phyloP scores from a whole-genome alignment of 2,888 invertebrate genomes.

The Argyresthia goedartella region DNA sequence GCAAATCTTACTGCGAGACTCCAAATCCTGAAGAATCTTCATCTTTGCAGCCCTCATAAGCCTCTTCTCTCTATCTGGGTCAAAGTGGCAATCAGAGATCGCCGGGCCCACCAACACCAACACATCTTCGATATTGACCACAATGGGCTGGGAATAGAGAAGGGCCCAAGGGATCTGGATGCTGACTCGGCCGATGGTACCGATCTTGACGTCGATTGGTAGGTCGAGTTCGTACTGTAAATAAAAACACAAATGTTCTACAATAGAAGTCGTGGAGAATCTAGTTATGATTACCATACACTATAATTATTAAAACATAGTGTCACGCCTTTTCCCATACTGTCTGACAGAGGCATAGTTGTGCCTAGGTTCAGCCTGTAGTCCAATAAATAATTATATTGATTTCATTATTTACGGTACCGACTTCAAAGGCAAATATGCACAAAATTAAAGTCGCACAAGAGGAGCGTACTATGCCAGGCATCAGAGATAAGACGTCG shows the following conservation, averaged over 20 bases:
- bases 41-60: conserved; percentile 57
- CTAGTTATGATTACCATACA: too few species aligned
- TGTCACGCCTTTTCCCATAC: too few species aligned
- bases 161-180: conserved; percentile 85
- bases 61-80: conserved; percentile 79
- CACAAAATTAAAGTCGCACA: too few species aligned
- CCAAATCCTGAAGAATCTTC: not conserved
- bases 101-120: conserved; percentile 83
- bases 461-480: too few species aligned
- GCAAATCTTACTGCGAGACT: not conserved
- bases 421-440: too few species aligned
- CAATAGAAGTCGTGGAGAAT: too few species aligned
- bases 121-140: conserved; percentile 82
- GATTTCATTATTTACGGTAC: too few species aligned
- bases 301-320: too few species aligned
- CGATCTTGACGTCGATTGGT: conserved; percentile 86
- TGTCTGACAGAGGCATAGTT: too few species aligned
- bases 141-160: conserved; percentile 79
- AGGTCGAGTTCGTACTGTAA: conserved; percentile 82
- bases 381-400: too few species aligned
- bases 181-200: conserved; percentile 81
- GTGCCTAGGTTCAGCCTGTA: too few species aligned
- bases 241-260: not conserved
- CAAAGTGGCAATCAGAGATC: conserved; percentile 75
- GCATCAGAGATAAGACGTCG: too few species aligned